Base-by-base conservation (phyloP, 2,113 vertebrate genomes). In the Chloebia gouldiae region DNA sequence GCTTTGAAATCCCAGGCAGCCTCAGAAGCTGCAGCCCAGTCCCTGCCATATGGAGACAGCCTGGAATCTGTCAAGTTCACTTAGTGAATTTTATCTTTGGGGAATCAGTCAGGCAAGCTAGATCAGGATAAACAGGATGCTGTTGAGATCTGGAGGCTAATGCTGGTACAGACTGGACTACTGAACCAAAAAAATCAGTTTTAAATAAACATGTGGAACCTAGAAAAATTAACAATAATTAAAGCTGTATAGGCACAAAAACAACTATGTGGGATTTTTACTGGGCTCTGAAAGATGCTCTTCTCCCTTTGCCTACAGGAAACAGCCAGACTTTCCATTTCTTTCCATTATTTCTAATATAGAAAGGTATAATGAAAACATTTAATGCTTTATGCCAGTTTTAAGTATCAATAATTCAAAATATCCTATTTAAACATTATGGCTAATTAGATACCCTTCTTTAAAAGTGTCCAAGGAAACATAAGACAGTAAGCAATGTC, bases 31-130 rank as follows among this genome's bases (percentile, higher is more conserved):
- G 93, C 86, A 97, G 96, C 96, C 94, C 93, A 84, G 97, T 97
- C 97, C 95, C 95, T 90, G 97, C 98, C 98, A 98, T 98, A 98
- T 98, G 98, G 98, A 98, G 97, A 96, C 98, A 97, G 97, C 96
- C 98, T 98, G 97, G 98, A 98, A 98, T 97, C 98, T 98, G 98
- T 99, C 98, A 98, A 96, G 96, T 98, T 98, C 98, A 98, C 97
- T 98, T 98, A 98, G 97, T 93, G 97, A 96, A 97, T 98, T 97
- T 97, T 97, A 97, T 98, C 98, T 98, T 98, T 88, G 95, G 98
- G 98, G 98, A 98, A 86, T 93, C 97, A 98, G 97, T 97, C 97
- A 98, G 97, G 97, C 98, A 98, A 97, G 96, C 95, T 95, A 70
- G 56, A 98, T 97, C 95, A 96, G 96, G 97, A 98, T 96, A 97